Percentiles rank a stretch among this genome's conserved stretches.
These are phyloP conservation scores for Hippasteria phrygiana DNA, from an alignment of 53 echinoderm and acorn worm species.

Conservation along the genomic window DNA sequence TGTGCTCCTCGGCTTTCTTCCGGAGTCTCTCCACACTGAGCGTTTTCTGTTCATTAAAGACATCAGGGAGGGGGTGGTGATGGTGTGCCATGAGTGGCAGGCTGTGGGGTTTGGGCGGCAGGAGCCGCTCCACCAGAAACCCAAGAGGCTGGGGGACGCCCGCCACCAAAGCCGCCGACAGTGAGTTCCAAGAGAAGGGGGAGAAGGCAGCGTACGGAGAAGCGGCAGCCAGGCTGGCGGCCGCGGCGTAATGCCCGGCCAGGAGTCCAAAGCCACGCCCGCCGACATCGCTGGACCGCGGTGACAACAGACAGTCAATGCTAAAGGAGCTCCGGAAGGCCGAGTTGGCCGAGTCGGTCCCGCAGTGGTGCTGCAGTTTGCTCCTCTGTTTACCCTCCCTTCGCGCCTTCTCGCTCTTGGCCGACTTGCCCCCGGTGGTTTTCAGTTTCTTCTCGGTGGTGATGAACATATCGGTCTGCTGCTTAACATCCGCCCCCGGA, in stretches of 20 bases:
- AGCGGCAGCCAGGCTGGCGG: constrained; percentile 43
- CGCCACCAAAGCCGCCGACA: constrained; percentile 41
- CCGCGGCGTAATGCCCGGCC: constrained; percentile 58
- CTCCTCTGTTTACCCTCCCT: constrained; percentile 33
- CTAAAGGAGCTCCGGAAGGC: constrained; percentile 91
- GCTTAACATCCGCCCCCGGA: constrained; percentile 1
- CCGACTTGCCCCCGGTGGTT: neutral
- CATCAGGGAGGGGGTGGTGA: constrained; percentile 62
- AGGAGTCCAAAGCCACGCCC: constrained; percentile 60
- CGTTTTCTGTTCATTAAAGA: constrained; percentile 80
- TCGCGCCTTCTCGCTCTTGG: constrained; percentile 30
- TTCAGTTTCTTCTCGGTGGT: constrained; percentile 47
- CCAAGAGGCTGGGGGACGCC: constrained; percentile 67
- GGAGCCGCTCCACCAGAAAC: constrained; percentile 58
- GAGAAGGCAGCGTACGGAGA: constrained; percentile 58
- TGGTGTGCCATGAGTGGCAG: constrained; percentile 57
- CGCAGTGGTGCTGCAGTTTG: constrained; percentile 32
- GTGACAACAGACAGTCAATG: constrained; percentile 89
- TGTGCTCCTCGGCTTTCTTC: constrained; percentile 89
- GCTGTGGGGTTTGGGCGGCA: constrained; percentile 60
- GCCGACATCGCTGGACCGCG: constrained; percentile 69
- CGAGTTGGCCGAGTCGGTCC: constrained; percentile 58
- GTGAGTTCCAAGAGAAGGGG: constrained; percentile 62
- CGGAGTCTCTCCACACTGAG: constrained; percentile 90
- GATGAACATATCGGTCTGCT: constrained; percentile 7